Evolutionary conservation across 2,797 vertebrate genomes (phyloP), one percentile per base, ranked within the genome.

Genomic region (Lophius americanus): DNA sequence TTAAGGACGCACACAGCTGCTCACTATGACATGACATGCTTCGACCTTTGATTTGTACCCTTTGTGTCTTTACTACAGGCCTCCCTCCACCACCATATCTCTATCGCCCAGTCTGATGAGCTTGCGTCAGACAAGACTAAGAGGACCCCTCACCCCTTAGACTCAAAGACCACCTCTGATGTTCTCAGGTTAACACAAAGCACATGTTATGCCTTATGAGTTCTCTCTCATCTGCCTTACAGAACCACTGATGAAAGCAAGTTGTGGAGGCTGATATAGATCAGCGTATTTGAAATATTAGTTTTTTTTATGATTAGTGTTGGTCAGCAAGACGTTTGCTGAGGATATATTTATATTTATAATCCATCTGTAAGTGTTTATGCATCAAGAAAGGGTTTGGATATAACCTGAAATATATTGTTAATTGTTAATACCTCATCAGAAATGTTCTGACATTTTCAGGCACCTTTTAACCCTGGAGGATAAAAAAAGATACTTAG

Each of bases 81-180:
- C 43, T 99, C 98, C 0, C 92, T 99, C 53, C 98, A 99, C 86
- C 97, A 98, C 85, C 98, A 99, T 70, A 98, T 99, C 88, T 98
- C 97, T 66, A 95, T 98, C 57, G 94, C 95, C 35, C 98, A 98
- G 88, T 94, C 92, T 33, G 97, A 99, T 0, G 97, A 99, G 85
- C 94, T 97, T 49, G 89, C 95, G 76, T 92, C 96, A 67, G 93
- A 95, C 81, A 96, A 97, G 92, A 95, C 90, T 33, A 97, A 98
- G 92, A 94, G 95, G 90, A 95, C 92, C 72, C 95, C 96, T 76
- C 97, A 99, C 77, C 98, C 97, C 72, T 93, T 99, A 49, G 98
- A 99, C 92, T 99, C 98, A 60, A 99, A 99, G 91, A 98, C 96
- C 88, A 99, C 98, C 69, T 99, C 98, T 64, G 98, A 99, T 79